A percentile compares a stretch with the other conserved stretches of the same genome.
phyloP scores from a whole-genome alignment of 2,113 vertebrate genomes.

The Maccullochella peelii region DNA sequence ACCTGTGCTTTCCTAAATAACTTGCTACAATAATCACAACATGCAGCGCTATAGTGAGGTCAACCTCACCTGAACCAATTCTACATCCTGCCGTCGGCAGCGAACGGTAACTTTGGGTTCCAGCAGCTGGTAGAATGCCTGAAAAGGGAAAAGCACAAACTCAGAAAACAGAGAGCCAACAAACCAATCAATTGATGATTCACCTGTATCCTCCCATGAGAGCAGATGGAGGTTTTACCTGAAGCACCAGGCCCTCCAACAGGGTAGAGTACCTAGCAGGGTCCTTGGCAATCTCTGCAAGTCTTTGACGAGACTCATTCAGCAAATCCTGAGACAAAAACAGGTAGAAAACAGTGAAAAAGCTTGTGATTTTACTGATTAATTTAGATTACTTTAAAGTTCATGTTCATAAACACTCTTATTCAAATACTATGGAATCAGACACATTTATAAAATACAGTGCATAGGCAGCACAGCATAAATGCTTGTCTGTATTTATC shows the following conservation, averaged over 20 bases:
- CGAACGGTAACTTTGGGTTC: slow-evolving; percentile 90
- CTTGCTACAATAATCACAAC: not conserved
- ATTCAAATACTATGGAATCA: not conserved
- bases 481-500: not conserved
- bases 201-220: not conserved
- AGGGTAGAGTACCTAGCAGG: slow-evolving; percentile 86
- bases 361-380: not conserved
- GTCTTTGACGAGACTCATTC: slow-evolving; percentile 89
- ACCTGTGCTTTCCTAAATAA: not conserved
- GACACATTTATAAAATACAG: not conserved
- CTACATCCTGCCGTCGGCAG: slow-evolving; percentile 91
- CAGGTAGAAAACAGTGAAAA: not conserved
- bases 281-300: slow-evolving; percentile 90
- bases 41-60: not conserved
- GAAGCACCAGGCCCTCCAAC: slow-evolving; percentile 92
- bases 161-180: not conserved
- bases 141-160: not conserved
- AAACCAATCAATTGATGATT: not conserved
- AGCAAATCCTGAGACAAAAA: slow-evolving; percentile 88
- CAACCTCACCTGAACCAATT: slow-evolving; percentile 89
- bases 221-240: slow-evolving; percentile 81
- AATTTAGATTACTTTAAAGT: not conserved
- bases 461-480: not conserved
- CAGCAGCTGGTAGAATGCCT: slow-evolving; percentile 95
- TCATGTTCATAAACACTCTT: not conserved